These are phyloP conservation scores for Morus bassanus DNA, from an alignment of 2,797 vertebrate species.

Conservation along the genomic window DNA sequence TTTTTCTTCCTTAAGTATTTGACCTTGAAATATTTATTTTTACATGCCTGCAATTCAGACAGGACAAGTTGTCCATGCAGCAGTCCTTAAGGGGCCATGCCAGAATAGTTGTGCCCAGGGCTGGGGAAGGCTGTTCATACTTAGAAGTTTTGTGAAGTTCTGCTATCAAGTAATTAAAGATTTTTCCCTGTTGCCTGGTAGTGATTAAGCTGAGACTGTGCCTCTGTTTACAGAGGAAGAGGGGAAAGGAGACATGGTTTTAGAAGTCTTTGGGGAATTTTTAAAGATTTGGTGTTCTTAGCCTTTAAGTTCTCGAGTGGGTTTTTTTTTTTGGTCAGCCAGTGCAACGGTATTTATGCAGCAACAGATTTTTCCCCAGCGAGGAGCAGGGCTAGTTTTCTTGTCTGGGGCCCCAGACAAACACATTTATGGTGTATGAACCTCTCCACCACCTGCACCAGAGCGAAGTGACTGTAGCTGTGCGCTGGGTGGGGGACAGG, in stretches of 20 bases:
- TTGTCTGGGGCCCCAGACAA: not conserved
- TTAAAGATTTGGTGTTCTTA: not conserved
- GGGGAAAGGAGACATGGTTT: not conserved
- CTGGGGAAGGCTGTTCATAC: not conserved
- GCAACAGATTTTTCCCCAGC: not conserved
- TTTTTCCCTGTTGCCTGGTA: not conserved
- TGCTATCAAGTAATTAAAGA: not conserved
- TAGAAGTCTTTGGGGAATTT: not conserved
- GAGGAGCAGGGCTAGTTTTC: not conserved
- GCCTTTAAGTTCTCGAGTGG: not conserved
- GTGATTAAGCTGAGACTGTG: not conserved
- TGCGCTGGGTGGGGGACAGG: not conserved
- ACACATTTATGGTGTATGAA: not conserved
- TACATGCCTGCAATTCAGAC: not conserved
- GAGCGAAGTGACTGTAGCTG: rapidly evolving
- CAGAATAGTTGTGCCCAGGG: not conserved
- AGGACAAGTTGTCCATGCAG: not conserved
- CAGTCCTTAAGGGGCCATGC: not conserved
- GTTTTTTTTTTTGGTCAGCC: not conserved
- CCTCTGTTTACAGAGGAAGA: not conserved
- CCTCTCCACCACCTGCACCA: not conserved
- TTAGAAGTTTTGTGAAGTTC: not conserved
- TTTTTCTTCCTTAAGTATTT: not conserved
- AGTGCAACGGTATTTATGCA: not conserved
- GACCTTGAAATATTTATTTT: slow-evolving; percentile 11